phyloP scores from a whole-genome alignment of 2,113 vertebrate genomes.

The Bujurquina vittata region DNA sequence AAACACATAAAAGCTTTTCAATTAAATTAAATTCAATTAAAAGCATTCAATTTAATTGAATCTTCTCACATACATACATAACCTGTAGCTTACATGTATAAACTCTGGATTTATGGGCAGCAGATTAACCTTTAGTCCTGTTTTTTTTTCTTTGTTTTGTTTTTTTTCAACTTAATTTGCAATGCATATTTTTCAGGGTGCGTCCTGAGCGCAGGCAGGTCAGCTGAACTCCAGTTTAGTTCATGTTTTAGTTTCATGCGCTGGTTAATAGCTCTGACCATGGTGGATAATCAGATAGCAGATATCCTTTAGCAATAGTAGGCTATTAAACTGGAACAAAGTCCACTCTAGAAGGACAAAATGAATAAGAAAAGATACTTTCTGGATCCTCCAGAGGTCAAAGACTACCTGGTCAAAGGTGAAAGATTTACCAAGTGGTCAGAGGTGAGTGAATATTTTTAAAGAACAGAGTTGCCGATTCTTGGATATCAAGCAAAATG shows the following conservation, averaged over 20 bases:
- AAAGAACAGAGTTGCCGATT: not conserved
- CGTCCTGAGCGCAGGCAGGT: constrained; percentile 34
- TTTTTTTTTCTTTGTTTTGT: constrained; percentile 16
- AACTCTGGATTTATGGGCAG: not conserved
- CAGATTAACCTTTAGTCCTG: constrained; percentile 39
- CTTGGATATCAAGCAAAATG: not conserved
- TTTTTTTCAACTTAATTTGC: constrained; percentile 76
- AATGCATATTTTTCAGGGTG: constrained; percentile 78
- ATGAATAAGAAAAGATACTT: constrained; percentile 87
- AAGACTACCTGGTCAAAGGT: constrained; percentile 90
- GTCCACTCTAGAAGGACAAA: constrained; percentile 14
- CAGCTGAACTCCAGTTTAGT: constrained; percentile 3
- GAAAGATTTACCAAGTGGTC: constrained; percentile 97
- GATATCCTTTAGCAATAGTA: constrained; percentile 5
- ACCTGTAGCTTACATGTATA: not conserved
- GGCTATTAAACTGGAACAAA: not conserved
- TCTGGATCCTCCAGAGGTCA: constrained; percentile 84
- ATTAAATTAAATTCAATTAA: too few relatives aligned
- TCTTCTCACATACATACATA: not conserved
- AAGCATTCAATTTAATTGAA: not conserved
- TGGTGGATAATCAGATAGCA: constrained; percentile 12
- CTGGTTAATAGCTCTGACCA: not conserved
- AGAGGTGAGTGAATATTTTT: constrained; percentile 86
- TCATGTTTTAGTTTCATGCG: constrained; percentile 7
- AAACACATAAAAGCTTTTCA: not conserved